A percentile compares a stretch with the other conserved stretches of the same genome.
These are phyloP conservation scores for Melipona bicolor DNA, from an alignment of 2,888 invertebrate species.

Conservation along the genomic window DNA sequence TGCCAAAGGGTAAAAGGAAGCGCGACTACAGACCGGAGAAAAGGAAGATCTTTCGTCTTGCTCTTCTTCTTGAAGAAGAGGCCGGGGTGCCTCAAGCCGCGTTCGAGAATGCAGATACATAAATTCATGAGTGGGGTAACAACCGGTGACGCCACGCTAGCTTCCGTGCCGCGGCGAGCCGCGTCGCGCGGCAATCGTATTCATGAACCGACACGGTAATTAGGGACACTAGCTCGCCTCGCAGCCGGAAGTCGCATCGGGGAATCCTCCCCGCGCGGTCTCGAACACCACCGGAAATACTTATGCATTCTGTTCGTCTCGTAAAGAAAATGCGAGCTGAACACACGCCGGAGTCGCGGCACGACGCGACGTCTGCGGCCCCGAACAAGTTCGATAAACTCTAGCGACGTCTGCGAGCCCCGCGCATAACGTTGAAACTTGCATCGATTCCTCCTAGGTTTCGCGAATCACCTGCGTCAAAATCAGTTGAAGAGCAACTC, in stretches of 20 bases:
- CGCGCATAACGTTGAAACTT: too few relatives aligned
- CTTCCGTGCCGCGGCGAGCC: slow-evolving; percentile 80
- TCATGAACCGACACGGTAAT: slow-evolving; percentile 85
- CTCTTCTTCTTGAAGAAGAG: slow-evolving; percentile 45
- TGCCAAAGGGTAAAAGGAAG: slow-evolving; percentile 67
- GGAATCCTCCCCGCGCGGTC: slow-evolving; percentile 81
- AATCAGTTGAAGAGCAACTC: too few relatives aligned
- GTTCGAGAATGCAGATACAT: slow-evolving; percentile 83
- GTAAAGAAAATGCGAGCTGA: slow-evolving; percentile 77
- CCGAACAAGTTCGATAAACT: slow-evolving; percentile 62
- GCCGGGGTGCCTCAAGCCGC: slow-evolving; percentile 77
- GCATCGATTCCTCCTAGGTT: too few relatives aligned
- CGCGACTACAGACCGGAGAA: slow-evolving; percentile 44
- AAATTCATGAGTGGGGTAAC: slow-evolving; percentile 84
- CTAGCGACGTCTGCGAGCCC: neutral
- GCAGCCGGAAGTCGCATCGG: slow-evolving; percentile 83
- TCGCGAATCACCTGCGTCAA: too few relatives aligned
- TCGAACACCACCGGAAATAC: slow-evolving; percentile 83
- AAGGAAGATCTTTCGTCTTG: slow-evolving; percentile 46
- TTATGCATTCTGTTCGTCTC: slow-evolving; percentile 83
- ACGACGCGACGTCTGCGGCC: slow-evolving; percentile 23
- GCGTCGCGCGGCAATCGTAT: slow-evolving; percentile 81
- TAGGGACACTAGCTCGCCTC: slow-evolving; percentile 84
- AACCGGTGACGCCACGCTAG: slow-evolving; percentile 84
- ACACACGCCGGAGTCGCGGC: slow-evolving; percentile 68